Evolutionary conservation across 2,113 vertebrate species (phyloP).

Genomic region (Trichechus manatus): DNA sequence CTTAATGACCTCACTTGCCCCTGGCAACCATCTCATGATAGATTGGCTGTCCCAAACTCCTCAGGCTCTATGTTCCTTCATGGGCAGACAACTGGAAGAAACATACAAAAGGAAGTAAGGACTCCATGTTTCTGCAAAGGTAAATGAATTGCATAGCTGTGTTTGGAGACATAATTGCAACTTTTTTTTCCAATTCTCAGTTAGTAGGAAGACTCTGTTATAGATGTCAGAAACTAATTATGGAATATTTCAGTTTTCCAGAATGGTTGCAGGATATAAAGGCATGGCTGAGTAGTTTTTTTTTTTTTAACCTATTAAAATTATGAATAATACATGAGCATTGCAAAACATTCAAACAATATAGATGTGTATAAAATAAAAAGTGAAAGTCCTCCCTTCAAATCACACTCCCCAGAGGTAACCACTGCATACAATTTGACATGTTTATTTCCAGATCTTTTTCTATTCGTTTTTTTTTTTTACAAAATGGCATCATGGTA

Average conservation of each 20-base stretch:
- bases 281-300: neutral
- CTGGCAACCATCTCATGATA: constrained; percentile 61
- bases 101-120: constrained; percentile 54
- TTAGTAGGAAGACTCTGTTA: constrained; percentile 25
- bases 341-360: constrained; percentile 51
- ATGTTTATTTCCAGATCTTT: neutral
- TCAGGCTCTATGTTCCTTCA: constrained; percentile 44
- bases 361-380: constrained; percentile 29
- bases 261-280: constrained; percentile 47
- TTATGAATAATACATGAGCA: neutral
- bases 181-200: neutral
- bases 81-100: constrained; percentile 54
- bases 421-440: neutral
- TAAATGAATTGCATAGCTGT: constrained; percentile 23
- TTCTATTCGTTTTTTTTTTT: neutral
- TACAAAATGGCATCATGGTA: neutral
- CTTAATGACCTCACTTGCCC: constrained; percentile 76
- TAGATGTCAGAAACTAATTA: constrained; percentile 37
- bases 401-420: constrained; percentile 9
- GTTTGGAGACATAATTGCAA: constrained; percentile 60
- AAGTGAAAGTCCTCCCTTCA: neutral
- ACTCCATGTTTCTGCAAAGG: constrained; percentile 55
- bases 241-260: constrained; percentile 28
- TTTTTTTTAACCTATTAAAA: constrained; percentile 11
- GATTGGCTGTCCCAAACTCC: constrained; percentile 52